Percentiles rank a stretch among this genome's conserved stretches.
These are phyloP conservation scores for Balearica regulorum DNA, from an alignment of 2,797 vertebrate genomes.

Conservation along the genomic window DNA sequence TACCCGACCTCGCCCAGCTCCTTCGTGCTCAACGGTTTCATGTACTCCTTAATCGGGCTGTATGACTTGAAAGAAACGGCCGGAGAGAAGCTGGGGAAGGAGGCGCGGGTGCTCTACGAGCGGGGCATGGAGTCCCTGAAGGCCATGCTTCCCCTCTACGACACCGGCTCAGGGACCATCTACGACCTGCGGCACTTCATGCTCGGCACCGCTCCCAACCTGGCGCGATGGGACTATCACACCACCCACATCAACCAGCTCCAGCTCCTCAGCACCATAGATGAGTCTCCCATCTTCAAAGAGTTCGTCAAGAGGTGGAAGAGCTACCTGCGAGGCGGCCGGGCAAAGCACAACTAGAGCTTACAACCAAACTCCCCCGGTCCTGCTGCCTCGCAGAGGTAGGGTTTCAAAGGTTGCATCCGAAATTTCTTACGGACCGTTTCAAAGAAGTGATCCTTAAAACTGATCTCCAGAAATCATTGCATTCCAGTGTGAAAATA, in stretches of 20 bases:
- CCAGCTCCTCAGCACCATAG: conserved; percentile 90
- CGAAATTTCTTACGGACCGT: background rate
- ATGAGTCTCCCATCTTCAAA: conserved; percentile 88
- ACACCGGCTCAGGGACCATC: conserved; percentile 96
- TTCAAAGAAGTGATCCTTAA: conserved; percentile 57
- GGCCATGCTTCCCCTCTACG: conserved; percentile 95
- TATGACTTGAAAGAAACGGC: conserved; percentile 93
- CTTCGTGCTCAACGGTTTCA: conserved; percentile 97
- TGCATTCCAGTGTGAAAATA: conserved; percentile 44
- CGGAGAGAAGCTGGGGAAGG: conserved; percentile 83
- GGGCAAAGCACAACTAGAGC: conserved; percentile 97
- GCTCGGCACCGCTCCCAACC: conserved; percentile 91
- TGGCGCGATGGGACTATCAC: conserved; percentile 99
- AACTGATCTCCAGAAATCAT: conserved; percentile 7
- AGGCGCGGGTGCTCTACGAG: conserved; percentile 85
- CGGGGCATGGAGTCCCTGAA: conserved; percentile 94
- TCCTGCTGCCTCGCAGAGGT: background rate
- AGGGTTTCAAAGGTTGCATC: background rate
- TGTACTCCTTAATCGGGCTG: conserved; percentile 94
- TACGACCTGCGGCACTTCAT: conserved; percentile 97
- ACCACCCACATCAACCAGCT: conserved; percentile 99
- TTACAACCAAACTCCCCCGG: background rate
- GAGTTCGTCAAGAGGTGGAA: conserved; percentile 95
- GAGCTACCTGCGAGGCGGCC: conserved; percentile 90
- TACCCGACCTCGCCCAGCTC: conserved; percentile 97